phyloP scores from a whole-genome alignment of 2,113 vertebrate genomes.

The Lonchura striata region DNA sequence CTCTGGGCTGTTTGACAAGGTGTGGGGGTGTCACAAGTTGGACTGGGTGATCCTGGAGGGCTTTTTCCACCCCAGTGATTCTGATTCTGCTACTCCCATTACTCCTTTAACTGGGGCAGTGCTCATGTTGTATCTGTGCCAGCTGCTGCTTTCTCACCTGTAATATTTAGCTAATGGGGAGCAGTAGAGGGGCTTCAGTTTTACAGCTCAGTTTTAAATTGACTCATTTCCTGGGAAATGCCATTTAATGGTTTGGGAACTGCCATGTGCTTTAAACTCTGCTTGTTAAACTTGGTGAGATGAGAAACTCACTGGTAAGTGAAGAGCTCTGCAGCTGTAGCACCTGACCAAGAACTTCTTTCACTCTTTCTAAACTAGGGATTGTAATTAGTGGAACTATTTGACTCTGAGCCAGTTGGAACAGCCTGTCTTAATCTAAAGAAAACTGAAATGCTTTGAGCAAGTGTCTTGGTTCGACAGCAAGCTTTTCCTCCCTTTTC shows the following conservation, averaged over 20 bases:
- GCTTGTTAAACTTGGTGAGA: not conserved
- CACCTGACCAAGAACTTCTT: not conserved
- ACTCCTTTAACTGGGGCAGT: not conserved
- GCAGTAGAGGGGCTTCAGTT: not conserved
- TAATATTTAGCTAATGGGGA: not conserved
- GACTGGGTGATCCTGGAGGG: not conserved
- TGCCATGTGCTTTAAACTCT: not conserved
- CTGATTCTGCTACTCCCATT: not conserved
- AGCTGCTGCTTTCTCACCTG: not conserved
- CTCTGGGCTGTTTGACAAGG: not conserved
- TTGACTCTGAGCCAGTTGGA: not conserved
- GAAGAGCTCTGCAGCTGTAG: not conserved
- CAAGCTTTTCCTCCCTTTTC: not conserved
- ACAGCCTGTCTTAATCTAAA: constrained; percentile 1
- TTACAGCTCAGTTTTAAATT: not conserved
- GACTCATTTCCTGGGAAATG: not conserved
- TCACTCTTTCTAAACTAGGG: not conserved
- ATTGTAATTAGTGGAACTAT: not conserved
- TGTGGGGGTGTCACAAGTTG: too few relatives aligned
- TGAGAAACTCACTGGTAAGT: not conserved
- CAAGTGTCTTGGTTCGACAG: too few relatives aligned
- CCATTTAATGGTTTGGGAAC: not conserved
- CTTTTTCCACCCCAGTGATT: not conserved
- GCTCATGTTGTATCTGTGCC: not conserved
- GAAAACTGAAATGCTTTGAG: not conserved